Evolutionary conservation across 2,113 vertebrate species (phyloP).

Genomic region (Brienomyrus longianalis): DNA sequence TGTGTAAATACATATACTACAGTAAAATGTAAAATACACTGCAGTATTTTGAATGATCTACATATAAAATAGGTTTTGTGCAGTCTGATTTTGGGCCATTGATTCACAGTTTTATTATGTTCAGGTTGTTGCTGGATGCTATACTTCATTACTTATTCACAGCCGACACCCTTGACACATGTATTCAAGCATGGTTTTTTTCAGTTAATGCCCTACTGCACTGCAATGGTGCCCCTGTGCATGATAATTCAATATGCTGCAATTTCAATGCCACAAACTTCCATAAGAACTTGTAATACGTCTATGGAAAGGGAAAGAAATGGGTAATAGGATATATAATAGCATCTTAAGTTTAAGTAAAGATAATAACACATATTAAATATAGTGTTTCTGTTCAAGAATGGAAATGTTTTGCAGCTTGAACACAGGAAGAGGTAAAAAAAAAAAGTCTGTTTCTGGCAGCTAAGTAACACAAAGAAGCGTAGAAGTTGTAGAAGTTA

Average conservation of each 20-base stretch:
- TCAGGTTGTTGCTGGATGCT: background rate
- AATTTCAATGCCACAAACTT: background rate
- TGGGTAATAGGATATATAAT: background rate
- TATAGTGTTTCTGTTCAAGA: background rate
- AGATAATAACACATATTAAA: background rate
- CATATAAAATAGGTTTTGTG: background rate
- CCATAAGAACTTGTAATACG: background rate
- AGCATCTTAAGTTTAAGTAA: background rate
- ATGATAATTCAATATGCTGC: background rate
- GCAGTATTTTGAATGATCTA: background rate
- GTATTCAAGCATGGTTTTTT: slow-evolving; percentile 2
- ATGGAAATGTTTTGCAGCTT: background rate
- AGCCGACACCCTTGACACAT: background rate
- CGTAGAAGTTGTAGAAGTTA: background rate
- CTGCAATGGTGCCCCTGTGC: background rate
- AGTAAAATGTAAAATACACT: background rate
- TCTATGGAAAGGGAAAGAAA: background rate
- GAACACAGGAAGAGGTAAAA: background rate
- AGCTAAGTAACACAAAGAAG: background rate
- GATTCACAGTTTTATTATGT: background rate
- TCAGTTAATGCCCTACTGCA: slow-evolving; percentile 3
- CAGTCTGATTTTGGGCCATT: background rate
- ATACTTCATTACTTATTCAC: background rate
- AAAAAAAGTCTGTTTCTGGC: background rate
- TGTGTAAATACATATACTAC: background rate